Evolutionary conservation across 64 coral and sea anemone species (phyloP).

Genomic region (Actinia tenebrosa): DNA sequence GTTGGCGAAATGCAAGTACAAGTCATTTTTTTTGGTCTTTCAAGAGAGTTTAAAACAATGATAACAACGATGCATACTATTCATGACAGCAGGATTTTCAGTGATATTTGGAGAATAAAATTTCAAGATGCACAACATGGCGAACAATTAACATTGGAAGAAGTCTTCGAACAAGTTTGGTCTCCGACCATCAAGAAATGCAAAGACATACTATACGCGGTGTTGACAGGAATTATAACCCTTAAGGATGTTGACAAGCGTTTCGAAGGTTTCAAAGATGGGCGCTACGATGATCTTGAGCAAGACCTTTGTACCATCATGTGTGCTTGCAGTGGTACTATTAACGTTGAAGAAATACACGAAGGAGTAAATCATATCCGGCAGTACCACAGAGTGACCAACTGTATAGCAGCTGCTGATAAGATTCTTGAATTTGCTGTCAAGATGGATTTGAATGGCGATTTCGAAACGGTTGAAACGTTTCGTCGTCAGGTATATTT

Average conservation of each 20-base stretch:
- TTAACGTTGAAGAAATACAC: background rate
- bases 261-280: conserved; percentile 29
- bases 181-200: conserved; percentile 12
- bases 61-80: background rate
- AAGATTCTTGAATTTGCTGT: conserved; percentile 35
- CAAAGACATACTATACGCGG: conserved; percentile 4
- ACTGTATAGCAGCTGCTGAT: conserved; percentile 27
- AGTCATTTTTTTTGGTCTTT: conserved; percentile 41
- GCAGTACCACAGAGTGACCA: conserved; percentile 28
- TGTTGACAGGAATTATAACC: conserved; percentile 46
- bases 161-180: conserved; percentile 48
- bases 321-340: background rate
- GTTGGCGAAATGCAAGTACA: background rate
- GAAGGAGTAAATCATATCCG: conserved; percentile 28
- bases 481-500: conserved; percentile 49
- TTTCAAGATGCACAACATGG: conserved; percentile 14
- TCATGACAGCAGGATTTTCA: conserved; percentile 17
- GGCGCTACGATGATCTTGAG: background rate
- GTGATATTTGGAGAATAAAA: conserved; percentile 24
- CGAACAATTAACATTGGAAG: conserved; percentile 24
- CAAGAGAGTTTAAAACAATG: conserved; percentile 18
- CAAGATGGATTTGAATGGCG: conserved; percentile 36
- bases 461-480: conserved; percentile 42
- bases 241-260: conserved; percentile 30
- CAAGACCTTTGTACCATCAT: background rate